Base-by-base conservation (phyloP, 2,797 vertebrate species). In the Eulemur mongoz region DNA sequence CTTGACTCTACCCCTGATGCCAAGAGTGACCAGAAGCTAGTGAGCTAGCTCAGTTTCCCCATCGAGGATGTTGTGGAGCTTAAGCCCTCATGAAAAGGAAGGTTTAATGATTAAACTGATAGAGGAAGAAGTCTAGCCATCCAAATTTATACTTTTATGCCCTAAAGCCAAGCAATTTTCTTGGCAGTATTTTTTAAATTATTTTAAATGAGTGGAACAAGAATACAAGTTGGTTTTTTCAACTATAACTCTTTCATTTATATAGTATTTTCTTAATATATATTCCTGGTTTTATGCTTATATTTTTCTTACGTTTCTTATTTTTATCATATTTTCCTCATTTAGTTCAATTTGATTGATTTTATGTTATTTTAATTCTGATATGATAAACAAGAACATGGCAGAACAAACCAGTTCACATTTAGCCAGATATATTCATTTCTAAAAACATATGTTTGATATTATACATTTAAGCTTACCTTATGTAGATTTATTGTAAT, bases 381-480 rank as follows among this genome's bases (percentile, higher is more conserved):
- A 94, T 52, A 59, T 85, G 76, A 10, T 79, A 96, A 96, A 35
- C 3, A 80, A 65, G 80, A 50, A 87, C 27, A 59, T 59, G 63
- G 82, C 35, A 78, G 88, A 52, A 57, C 4, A 73, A 94, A 89
- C 85, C 18, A 83, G n/a, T 86, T 92, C 73, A 72, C 14, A 23
- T 88, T 96, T 91, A 22, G 50, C 35, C n/a, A 92, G 32, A 59
- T 20, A 7, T 25, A 35, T 83, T 70, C 38, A 4, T 88, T 96
- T 96, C 65, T 91, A 40, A 89, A 97, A 82, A 57, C 27, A 35
- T 9, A 10, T 83, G 52, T 83, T 96, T 97, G 90, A 65, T 75
- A 61, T 25, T 59, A 22, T 52, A 12, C 54, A 93, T 95, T 98
- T 94, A 94, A 85, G 63, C 91, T 93, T 90, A 73, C 52, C 20